A percentile compares a stretch with the other conserved stretches of the same genome.
Evolutionary conservation across 2,888 invertebrate species (phyloP).

Genomic region (Ceraclea dissimilis): DNA sequence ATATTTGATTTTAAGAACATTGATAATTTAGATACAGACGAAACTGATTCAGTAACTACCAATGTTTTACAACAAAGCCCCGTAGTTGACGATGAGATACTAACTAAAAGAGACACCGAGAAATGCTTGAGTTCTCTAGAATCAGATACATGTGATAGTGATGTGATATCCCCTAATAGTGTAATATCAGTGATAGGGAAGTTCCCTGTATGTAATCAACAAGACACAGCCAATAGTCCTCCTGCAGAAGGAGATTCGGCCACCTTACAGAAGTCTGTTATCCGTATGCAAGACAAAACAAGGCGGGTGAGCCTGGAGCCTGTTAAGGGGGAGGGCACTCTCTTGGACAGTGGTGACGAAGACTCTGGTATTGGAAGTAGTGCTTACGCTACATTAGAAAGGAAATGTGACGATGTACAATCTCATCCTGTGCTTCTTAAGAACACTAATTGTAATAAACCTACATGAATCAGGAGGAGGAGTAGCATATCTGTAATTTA

Average conservation of each 20-base stretch:
- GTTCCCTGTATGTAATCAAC: background rate
- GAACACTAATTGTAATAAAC: background rate
- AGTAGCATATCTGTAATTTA: no score
- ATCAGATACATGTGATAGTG: background rate
- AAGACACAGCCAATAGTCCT: background rate
- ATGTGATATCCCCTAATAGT: background rate
- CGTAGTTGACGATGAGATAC: conserved; percentile 4
- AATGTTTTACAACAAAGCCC: background rate
- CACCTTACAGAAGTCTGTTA: conserved; percentile 20
- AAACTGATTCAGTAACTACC: conserved; percentile 6
- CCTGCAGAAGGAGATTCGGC: background rate
- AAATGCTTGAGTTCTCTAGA: conserved; percentile 1
- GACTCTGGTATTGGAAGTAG: conserved; percentile 60
- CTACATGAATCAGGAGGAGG: no score
- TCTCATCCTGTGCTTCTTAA: background rate
- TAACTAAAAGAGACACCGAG: background rate
- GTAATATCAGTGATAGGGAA: conserved; percentile 10
- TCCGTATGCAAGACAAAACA: conserved; percentile 32
- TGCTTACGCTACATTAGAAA: conserved; percentile 50
- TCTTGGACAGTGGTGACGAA: conserved; percentile 57
- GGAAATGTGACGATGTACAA: conserved; percentile 30
- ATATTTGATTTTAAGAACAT: conserved; percentile 25
- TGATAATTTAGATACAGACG: conserved; percentile 15
- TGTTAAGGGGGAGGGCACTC: conserved; percentile 51
- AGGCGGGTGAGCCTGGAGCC: conserved; percentile 33